Conservation (phyloP, 92 coral and sea anemone species). For the Blastomussa wellsi region DNA sequence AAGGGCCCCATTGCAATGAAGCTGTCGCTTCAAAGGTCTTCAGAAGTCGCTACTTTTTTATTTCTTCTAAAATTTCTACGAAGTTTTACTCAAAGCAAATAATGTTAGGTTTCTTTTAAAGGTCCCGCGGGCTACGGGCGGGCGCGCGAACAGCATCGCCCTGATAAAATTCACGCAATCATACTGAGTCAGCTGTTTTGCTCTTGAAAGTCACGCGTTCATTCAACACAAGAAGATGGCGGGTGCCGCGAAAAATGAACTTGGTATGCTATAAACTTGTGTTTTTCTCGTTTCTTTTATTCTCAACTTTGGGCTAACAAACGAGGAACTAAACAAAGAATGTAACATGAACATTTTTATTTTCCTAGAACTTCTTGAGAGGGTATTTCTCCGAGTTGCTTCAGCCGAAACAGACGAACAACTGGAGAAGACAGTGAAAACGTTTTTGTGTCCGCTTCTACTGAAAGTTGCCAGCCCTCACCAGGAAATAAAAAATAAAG, state of each 20-base stretch:
- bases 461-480: constrained; percentile 84
- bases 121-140: neutral
- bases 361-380: constrained; percentile 80
- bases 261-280: constrained; percentile 39
- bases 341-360: neutral
- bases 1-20: too few species aligned
- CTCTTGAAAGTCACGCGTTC: constrained; percentile 25
- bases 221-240: constrained; percentile 76
- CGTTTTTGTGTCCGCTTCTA: constrained; percentile 82
- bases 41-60: too few species aligned
- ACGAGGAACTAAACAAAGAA: neutral
- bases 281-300: neutral
- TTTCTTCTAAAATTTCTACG: too few species aligned
- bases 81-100: too few species aligned
- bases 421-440: constrained; percentile 80
- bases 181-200: constrained; percentile 66
- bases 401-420: constrained; percentile 88
- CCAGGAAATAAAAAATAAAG: constrained; percentile 88
- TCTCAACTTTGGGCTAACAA: too few species aligned
- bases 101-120: too few species aligned
- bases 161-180: constrained; percentile 53
- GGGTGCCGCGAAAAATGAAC: constrained; percentile 66
- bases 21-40: too few species aligned
- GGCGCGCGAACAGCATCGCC: neutral
- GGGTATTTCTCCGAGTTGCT: constrained; percentile 94